Percentiles rank a stretch among this genome's conserved stretches.
These are phyloP conservation scores for Xanthia togata DNA, from an alignment of 2,888 invertebrate genomes.

Conservation along the genomic window DNA sequence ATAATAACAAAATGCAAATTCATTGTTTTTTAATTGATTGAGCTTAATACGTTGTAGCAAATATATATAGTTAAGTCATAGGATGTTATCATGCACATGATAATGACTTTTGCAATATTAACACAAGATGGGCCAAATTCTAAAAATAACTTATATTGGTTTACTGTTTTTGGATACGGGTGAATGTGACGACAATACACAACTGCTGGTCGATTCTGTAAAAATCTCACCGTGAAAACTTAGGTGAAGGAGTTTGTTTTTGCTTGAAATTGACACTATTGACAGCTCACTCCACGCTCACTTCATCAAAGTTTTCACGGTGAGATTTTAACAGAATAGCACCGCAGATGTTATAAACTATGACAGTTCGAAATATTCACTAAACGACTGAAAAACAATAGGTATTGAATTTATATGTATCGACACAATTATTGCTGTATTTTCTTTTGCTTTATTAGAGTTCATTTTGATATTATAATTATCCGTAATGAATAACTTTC, in stretches of 20 bases:
- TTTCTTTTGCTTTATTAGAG: not conserved
- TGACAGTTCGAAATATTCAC: not conserved
- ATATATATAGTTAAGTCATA: not conserved
- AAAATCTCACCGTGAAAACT: no score
- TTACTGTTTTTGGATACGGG: not conserved
- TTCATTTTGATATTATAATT: not conserved
- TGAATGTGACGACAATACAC: not conserved
- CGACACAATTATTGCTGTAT: not conserved
- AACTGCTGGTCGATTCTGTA: no score
- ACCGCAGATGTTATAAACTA: no score
- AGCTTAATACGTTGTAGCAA: not conserved
- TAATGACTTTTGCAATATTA: not conserved
- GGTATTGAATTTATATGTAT: not conserved
- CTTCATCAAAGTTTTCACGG: no score
- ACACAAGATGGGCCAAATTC: not conserved
- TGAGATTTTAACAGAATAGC: no score
- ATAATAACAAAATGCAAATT: not conserved
- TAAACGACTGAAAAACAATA: not conserved
- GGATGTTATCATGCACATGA: not conserved
- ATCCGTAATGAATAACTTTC: not conserved
- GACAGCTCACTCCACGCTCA: no score
- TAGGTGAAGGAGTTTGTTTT: no score
- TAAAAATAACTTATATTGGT: not conserved
- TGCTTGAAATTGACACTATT: no score
- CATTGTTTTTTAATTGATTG: not conserved